Base-by-base conservation (phyloP, 2,113 vertebrate genomes). In the Elanus axillaris region DNA sequence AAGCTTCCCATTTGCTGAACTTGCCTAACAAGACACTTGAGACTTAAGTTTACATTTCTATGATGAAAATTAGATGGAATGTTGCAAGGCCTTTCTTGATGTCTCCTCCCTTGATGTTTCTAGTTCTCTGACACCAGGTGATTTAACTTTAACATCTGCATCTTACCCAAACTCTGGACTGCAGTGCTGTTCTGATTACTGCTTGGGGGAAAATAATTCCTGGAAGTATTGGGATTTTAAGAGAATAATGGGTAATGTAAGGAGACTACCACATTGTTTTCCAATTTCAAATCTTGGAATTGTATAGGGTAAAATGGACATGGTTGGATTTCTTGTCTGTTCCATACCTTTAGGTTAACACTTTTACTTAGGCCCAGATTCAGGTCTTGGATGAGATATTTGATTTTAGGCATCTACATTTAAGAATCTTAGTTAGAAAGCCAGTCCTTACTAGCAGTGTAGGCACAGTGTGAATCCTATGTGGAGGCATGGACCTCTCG, bases 11-110 rank as follows among this genome's bases (percentile, higher is more conserved):
- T 95, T 97, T 96, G 82, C 90, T 96, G 96, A 94, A 56, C 45
- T 89, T 93, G 69, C 76, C 94, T 97, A 97, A 98, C 77, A 96
- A 98, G 97, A 72, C 95, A 83, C 91, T 91, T 66, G 97, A 97
- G 95, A 88, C 63, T 69, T 63, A 84, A 94, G 88, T 96, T 96
- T 96, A 92, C 68, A 47, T 90, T 95, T 96, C 94, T 91, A 93
- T 88, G 76, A 84, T 71, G 77, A 96, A 98, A 96, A 87, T 88
- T n/a, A 84, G 81, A 71, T 77, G 52, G 92, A 97, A 94, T 85
- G 82, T 87, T 96, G 93, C 85, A 96, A 93, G 93, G 45, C 60
- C 63, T 42, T 88, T 92, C 75, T 72, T 79, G 85, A 63, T 74
- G 48, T 22, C 52, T 91, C 74, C 40, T 82, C 58, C 48, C 81